Evolutionary conservation across 2,888 invertebrate genomes (phyloP).

Genomic region (Gymnocheta viridis): DNA sequence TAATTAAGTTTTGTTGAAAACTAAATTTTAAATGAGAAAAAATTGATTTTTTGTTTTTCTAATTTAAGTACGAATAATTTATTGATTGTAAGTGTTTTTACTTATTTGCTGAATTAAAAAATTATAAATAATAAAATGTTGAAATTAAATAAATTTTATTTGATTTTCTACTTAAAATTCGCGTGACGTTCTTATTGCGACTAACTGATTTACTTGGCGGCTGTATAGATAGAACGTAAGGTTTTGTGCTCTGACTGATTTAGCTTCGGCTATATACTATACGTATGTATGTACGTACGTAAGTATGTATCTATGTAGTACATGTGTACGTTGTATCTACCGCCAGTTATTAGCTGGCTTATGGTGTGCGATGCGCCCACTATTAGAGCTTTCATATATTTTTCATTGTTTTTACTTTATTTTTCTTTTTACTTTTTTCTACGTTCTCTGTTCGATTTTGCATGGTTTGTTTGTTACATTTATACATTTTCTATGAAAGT

Average conservation of each 20-base stretch:
- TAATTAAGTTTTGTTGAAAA: constrained; percentile 15
- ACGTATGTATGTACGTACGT: neutral
- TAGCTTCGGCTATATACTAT: constrained; percentile 21
- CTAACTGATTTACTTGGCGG: constrained; percentile 77
- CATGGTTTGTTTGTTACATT: constrained; percentile 51
- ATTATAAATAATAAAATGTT: constrained; percentile 58
- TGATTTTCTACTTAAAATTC: constrained; percentile 72
- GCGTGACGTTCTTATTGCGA: constrained; percentile 80
- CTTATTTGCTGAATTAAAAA: constrained; percentile 32
- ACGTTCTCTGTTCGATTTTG: constrained; percentile 30
- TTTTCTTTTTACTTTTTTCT: constrained; percentile 23
- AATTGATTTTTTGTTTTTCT: constrained; percentile 32
- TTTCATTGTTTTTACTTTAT: constrained; percentile 20
- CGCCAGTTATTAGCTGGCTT: constrained; percentile 45
- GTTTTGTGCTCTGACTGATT: constrained; percentile 69
- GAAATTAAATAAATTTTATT: constrained; percentile 60
- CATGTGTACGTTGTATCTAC: constrained; percentile 17
- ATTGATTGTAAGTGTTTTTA: constrained; percentile 3
- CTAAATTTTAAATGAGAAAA: constrained; percentile 13
- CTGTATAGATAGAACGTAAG: constrained; percentile 73
- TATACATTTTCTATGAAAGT: constrained; percentile 49
- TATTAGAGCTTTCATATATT: constrained; percentile 45
- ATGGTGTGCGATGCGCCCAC: constrained; percentile 62
- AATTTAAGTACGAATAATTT: neutral
- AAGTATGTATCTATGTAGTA: neutral